Evolutionary conservation across 2,113 vertebrate species (phyloP), one percentile per base, ranked within the genome.

Genomic region (Neogobius melanostomus): DNA sequence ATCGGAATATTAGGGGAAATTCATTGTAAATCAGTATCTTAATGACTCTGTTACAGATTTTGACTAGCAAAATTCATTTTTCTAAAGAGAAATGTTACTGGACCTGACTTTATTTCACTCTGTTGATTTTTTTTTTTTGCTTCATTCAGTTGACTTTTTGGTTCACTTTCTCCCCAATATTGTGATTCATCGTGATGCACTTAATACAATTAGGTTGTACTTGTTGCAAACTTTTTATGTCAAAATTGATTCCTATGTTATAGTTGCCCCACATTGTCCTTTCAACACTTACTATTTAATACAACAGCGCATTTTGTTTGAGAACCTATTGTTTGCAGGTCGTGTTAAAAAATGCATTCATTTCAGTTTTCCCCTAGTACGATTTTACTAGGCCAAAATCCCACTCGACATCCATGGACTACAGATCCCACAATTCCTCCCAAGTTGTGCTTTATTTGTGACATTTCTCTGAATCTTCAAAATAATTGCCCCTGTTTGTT

Each of bases 351-450:
- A 16, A 64, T 82, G 47, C 42, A 42, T 54, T 11, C 42, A n/a
- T 79, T 80, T 59, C 63, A 63, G 7, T 46, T 45, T n/a, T 17
- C 61, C 28, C 61, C 43, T 68, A 83, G 86, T 87, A 84, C 65
- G 56, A 81, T 49, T n/a, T n/a, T 64, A 67, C 54, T 71, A 59
- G 9, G 61, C 68, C 81, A 76, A 68, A 21, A 73, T 72, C 14
- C 45, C 64, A 69, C 44, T n/a, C 46, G 53, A 57, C 36, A 82
- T 64, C 66, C 75, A 75, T 69, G 75, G 53, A 84, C 74, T 21
- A 54, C 79, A 81, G 68, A 75, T 82, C 79, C 74, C 80, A 81
- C 77, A 80, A 80, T 80, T 76, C 83, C 77, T 83, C 73, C 66
- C 52, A 47, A 80, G 76, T 73, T 74, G 51, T 87, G 81, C 79